Evolutionary conservation across 2,797 vertebrate species (phyloP).

Genomic region (Phrynocephalus forsythii): DNA sequence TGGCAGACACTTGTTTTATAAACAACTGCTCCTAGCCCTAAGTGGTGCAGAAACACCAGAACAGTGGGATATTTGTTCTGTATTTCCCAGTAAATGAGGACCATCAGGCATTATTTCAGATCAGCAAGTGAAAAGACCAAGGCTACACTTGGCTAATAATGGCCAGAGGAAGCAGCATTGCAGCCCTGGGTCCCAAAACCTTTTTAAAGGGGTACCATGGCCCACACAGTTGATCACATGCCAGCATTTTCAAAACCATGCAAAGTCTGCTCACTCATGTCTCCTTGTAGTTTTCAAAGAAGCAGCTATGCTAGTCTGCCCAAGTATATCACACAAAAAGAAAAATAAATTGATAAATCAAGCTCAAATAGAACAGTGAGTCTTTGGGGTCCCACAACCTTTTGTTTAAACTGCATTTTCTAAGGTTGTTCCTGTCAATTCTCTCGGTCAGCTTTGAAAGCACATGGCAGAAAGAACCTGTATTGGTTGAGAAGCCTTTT

Average conservation of each 20-base stretch:
- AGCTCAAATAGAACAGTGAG: no score
- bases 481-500: neutral
- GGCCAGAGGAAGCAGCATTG: no score
- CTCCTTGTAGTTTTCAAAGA: neutral
- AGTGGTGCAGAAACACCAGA: neutral
- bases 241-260: neutral
- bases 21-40: neutral
- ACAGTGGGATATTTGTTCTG: neutral
- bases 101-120: neutral
- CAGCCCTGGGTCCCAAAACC: no score
- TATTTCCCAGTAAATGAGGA: neutral
- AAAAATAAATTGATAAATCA: no score
- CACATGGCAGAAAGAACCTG: neutral
- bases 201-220: neutral
- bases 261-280: neutral
- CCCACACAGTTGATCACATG: neutral
- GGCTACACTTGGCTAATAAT: neutral
- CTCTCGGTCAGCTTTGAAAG: neutral
- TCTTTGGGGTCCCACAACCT: no score
- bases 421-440: no score
- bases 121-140: neutral
- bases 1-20: neutral
- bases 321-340: no score
- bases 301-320: no score
- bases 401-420: no score